Percentiles rank a stretch among this genome's conserved stretches.
Conservation (phyloP, 2,113 vertebrate genomes). For the Tychaedon coryphoeus region DNA sequence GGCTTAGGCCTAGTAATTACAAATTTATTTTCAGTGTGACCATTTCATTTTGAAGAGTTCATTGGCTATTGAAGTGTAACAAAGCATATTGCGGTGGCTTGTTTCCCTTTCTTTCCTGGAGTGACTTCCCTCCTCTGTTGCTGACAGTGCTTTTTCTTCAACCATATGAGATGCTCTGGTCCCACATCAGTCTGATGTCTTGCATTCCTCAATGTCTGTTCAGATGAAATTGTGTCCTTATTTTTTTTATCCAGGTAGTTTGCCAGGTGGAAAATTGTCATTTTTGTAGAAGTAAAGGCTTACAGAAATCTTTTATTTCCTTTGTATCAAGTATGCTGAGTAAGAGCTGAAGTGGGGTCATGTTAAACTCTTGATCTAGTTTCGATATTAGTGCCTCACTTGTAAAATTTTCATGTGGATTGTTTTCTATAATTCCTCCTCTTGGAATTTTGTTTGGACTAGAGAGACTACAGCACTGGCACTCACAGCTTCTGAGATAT, state of each 20-base stretch:
- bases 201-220: neutral
- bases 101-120: neutral
- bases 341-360: neutral
- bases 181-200: neutral
- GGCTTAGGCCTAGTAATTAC: neutral
- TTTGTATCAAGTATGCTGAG: neutral
- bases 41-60: neutral
- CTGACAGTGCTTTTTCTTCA: neutral
- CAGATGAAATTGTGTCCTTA: neutral
- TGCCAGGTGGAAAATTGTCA: neutral
- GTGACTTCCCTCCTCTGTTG: neutral
- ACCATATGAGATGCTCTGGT: neutral
- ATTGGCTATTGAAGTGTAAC: neutral
- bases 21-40: neutral
- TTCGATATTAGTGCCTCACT: neutral
- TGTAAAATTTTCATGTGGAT: accelerated
- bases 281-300: neutral
- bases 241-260: neutral
- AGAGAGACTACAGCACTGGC: neutral
- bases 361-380: neutral
- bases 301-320: neutral
- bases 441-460: neutral
- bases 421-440: neutral
- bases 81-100: neutral
- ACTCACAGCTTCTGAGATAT: neutral